Evolutionary conservation across 2,113 vertebrate genomes (phyloP).

Genomic region (Heteronetta atricapilla): DNA sequence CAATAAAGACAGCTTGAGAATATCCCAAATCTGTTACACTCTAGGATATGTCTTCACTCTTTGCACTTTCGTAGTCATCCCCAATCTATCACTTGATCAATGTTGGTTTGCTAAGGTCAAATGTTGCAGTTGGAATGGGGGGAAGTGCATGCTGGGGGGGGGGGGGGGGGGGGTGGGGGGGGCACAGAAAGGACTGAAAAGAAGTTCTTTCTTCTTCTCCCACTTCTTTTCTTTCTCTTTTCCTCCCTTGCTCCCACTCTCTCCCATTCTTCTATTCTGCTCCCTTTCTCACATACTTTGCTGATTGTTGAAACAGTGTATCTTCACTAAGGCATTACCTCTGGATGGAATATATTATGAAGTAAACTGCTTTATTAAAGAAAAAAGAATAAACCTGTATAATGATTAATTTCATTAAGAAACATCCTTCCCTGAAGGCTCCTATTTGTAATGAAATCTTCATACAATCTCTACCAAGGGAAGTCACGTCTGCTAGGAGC

Average conservation of each 20-base stretch:
- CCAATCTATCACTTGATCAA: background rate
- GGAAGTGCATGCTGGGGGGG: background rate
- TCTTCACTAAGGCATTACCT: background rate
- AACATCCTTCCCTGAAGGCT: constrained; percentile 25
- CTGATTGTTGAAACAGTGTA: background rate
- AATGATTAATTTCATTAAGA: constrained; percentile 51
- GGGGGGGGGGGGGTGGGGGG: too few species aligned
- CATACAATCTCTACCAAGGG: background rate
- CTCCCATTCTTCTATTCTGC: background rate
- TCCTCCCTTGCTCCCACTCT: background rate
- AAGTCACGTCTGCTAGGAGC: background rate
- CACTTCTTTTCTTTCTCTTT: background rate
- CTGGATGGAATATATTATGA: constrained; percentile 22
- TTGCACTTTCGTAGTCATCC: background rate
- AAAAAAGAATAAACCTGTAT: background rate
- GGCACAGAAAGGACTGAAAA: background rate
- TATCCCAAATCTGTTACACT: background rate
- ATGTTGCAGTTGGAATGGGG: too few species aligned
- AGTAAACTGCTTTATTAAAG: constrained; percentile 16
- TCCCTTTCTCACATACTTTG: background rate
- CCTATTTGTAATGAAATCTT: constrained; percentile 41
- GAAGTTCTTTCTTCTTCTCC: background rate
- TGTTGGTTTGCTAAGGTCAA: background rate
- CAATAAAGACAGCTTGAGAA: background rate
- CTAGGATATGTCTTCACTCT: background rate